Base-by-base conservation (phyloP, 2,113 vertebrate species). In the Albula glossodonta region DNA sequence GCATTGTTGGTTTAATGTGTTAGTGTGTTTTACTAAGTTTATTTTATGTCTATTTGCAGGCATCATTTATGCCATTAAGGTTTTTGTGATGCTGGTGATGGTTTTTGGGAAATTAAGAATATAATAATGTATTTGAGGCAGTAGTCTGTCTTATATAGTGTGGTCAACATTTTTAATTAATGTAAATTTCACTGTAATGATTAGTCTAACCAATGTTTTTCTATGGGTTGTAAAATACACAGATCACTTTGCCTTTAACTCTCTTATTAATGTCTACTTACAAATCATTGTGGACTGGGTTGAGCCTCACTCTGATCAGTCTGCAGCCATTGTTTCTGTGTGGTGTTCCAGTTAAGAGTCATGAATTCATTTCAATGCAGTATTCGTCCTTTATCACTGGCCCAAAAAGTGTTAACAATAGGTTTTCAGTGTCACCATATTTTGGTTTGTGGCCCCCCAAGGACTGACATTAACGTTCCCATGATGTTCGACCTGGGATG, bases 221-320 rank as follows among this genome's bases (percentile, higher is more conserved):
- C 22, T 63, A 48, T 22, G 19, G 17, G 78, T 60, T 70, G 82
- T 83, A 15, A 50, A 63, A 41, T 48, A 25, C 78, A 52, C 51
- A 78, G 51, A 80, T 85, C 84, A 60, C 78, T 19, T 78, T 85
- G 84, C 53, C 77, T 85, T 85, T 80, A 60, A 85, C 49, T 82
- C 63, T 85, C 22, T 31, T 82, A 70, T 85, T 63, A 81, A 82
- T 63, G 52, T 41, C 48, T 41, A 63, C 51, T 63, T 41, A 56
- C 80, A 13, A 19, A 70, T 79, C 51, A 60, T 4, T 41, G 41
- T 60, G 17, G 19, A 22, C 6, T 31, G 74, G 15, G 15, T 25
- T 63, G 17, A 41, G 6, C 41, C 52, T 51, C 8, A 78, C 25
- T 50, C 15, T 79, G 78, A 17, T 74, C 70, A 9, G n/a, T 31